Conservation (phyloP, 2,797 vertebrate genomes). For the Falco rusticolus region DNA sequence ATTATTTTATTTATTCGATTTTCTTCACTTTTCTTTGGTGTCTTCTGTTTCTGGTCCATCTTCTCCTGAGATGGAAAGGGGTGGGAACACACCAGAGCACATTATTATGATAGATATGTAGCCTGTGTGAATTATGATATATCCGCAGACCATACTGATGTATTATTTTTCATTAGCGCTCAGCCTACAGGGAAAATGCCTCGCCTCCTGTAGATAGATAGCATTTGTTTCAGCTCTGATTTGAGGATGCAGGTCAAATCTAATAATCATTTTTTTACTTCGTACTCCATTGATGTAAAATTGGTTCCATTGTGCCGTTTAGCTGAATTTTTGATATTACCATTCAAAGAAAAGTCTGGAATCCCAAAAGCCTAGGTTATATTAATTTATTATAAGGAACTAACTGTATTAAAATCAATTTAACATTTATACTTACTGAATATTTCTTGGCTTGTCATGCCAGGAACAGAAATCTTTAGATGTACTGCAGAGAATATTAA, state of each 20-base stretch:
- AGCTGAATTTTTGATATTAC: background rate
- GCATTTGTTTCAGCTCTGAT: background rate
- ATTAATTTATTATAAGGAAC: background rate
- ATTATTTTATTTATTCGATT: background rate
- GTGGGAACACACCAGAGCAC: background rate
- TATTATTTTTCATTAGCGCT: background rate
- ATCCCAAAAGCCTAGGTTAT: background rate
- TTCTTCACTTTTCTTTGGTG: background rate
- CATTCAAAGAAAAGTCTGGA: background rate
- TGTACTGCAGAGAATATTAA: background rate
- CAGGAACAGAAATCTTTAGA: background rate
- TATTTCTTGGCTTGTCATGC: background rate
- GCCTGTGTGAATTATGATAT: no score
- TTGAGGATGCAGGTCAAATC: background rate
- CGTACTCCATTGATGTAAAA: background rate
- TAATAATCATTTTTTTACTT: background rate
- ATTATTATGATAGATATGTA: rapidly evolving
- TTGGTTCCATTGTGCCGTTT: background rate
- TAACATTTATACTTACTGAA: background rate
- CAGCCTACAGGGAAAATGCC: background rate
- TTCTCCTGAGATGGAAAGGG: background rate
- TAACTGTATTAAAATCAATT: background rate
- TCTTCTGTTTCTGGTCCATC: background rate
- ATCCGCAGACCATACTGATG: background rate
- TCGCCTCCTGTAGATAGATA: rapidly evolving